Base-by-base conservation (phyloP, 2,888 invertebrate species). In the Caenorhabditis afra region DNA sequence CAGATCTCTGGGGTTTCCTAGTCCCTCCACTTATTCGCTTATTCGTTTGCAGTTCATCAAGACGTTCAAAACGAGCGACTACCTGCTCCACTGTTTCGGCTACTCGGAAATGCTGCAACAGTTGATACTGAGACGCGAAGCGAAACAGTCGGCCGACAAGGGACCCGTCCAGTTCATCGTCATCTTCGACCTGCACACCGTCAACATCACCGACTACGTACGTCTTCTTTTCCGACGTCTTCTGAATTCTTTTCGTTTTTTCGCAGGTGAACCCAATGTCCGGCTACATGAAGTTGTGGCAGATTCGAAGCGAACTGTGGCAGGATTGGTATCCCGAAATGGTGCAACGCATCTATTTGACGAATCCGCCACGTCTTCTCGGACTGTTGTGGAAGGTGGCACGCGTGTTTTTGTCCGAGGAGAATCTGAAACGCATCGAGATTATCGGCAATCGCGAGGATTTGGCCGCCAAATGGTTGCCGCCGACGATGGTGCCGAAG, bases 301-400 rank as follows among this genome's bases (percentile, higher is more conserved):
- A 86, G 68, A 74, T 86, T 58, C 29, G 86, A 58, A 81, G 81
- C 29, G 83, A 83, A 37, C 55, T 86, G 14, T 86, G 86, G 86
- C 86, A 86, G 66, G 82, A 85, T 62, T 86, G 86, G 85, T 85
- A 75, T 64, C 86, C 86, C 3, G 86, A 86, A 45, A 83, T 83
- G 80, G 83, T 85, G 3, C 85, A 85, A 57, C 58, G 83, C 12
- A 85, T 86, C 45, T 82, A 70, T 67, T 64, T 86, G 10, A 82
- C 83, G 10, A 83, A 86, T 65, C 86, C 86, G 10, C 86, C 86
- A 1, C 58, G 86, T 20, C 47, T 83, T 22, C 58, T 85, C 22
- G 67, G 75, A 11, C 45, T 85, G 1, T 67, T 86, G 1, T 86
- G 85, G 84, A 84, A 82, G 50, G 49, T 85, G 7, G 86, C 85